A percentile compares a stretch with the other conserved stretches of the same genome.
Conservation (phyloP, 2,113 vertebrate species). For the Pteropus alecto region DNA sequence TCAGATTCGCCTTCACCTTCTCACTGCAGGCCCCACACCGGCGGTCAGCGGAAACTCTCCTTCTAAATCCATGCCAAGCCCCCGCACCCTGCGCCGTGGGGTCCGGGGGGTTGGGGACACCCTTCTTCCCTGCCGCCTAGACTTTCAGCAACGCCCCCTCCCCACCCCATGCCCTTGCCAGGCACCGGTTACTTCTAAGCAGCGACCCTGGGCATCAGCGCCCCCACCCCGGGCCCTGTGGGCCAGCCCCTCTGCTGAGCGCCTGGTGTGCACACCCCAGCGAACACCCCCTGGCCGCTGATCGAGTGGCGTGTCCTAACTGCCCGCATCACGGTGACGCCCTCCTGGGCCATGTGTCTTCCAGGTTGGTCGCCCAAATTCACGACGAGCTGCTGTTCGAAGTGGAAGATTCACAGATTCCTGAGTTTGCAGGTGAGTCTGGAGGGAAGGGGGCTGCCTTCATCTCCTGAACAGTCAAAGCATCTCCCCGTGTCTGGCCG, state of each 20-base stretch:
- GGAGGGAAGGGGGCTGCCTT: rapidly evolving
- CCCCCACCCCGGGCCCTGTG: too few species aligned
- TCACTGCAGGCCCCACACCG: background rate
- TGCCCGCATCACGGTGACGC: background rate
- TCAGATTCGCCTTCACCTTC: background rate
- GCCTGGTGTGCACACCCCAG: background rate
- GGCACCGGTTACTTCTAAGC: too few species aligned
- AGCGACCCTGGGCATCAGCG: background rate
- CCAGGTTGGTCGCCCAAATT: conserved; percentile 93
- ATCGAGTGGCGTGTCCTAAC: rapidly evolving
- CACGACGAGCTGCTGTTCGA: conserved; percentile 95
- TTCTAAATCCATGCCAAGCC: background rate
- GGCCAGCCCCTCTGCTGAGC: rapidly evolving
- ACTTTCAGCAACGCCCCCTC: background rate
- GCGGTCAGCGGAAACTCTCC: background rate
- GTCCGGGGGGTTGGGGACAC: too few species aligned
- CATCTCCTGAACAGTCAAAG: rapidly evolving
- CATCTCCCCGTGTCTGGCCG: background rate
- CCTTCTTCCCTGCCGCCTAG: background rate
- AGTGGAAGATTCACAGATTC: conserved; percentile 89
- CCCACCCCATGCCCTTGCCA: rapidly evolving
- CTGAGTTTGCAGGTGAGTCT: conserved; percentile 88
- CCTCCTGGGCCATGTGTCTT: background rate
- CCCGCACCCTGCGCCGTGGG: background rate
- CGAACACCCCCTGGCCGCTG: background rate